phyloP scores from a whole-genome alignment of 2,113 vertebrate genomes.

The Paradoxurus hermaphroditus region DNA sequence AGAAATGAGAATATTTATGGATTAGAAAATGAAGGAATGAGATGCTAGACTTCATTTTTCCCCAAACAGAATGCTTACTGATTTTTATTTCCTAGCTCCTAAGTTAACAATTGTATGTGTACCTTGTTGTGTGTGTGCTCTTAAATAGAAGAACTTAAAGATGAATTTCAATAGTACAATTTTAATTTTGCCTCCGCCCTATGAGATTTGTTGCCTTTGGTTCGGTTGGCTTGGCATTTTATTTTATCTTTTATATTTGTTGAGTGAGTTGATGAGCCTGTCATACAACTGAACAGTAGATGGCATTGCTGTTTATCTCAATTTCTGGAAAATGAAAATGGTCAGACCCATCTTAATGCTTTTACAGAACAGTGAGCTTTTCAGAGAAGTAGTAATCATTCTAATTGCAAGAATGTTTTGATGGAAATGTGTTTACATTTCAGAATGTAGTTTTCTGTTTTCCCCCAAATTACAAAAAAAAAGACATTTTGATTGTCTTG shows the following conservation, averaged over 20 bases:
- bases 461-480: slow-evolving; percentile 32
- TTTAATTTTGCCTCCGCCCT: slow-evolving; percentile 36
- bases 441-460: slow-evolving; percentile 34
- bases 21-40: slow-evolving; percentile 35
- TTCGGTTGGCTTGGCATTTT: slow-evolving; percentile 48
- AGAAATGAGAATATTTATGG: slow-evolving; percentile 35
- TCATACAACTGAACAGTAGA: slow-evolving; percentile 63
- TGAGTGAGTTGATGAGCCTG: slow-evolving; percentile 43
- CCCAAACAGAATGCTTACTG: not conserved
- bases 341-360: slow-evolving; percentile 49
- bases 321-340: slow-evolving; percentile 66
- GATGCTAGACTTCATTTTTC: not conserved
- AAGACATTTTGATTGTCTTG: slow-evolving; percentile 44
- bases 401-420: slow-evolving; percentile 51
- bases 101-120: not conserved
- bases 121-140: not conserved
- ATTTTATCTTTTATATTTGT: slow-evolving; percentile 20
- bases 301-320: slow-evolving; percentile 70
- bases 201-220: slow-evolving; percentile 19
- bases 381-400: slow-evolving; percentile 58
- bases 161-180: slow-evolving; percentile 35
- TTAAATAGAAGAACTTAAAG: slow-evolving; percentile 33
- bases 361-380: slow-evolving; percentile 45
- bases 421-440: slow-evolving; percentile 65
- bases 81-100: slow-evolving; percentile 44